A percentile compares a stretch with the other conserved stretches of the same genome.
These are phyloP conservation scores for Drosophila neutralis DNA, from an alignment of 2,888 invertebrate genomes.

Conservation along the genomic window DNA sequence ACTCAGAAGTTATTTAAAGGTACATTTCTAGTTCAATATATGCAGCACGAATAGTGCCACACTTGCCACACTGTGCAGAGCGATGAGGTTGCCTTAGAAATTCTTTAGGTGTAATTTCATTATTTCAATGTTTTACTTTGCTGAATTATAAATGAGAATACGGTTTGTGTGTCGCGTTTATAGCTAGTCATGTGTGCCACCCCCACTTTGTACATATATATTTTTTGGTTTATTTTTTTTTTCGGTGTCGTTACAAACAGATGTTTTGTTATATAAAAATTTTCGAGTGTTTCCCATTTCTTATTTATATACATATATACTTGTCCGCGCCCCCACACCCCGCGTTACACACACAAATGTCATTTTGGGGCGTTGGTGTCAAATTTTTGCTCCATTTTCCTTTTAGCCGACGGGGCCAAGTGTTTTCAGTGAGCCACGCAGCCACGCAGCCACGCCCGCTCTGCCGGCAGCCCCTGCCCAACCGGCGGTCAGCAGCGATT, in stretches of 20 bases:
- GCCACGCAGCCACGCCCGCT: conserved; percentile 38
- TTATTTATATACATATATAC: neutral
- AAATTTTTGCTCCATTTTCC: conserved; percentile 45
- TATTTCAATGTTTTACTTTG: conserved; percentile 78
- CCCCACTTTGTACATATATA: neutral
- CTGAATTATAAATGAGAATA: conserved; percentile 76
- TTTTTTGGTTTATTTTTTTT: conserved; percentile 4
- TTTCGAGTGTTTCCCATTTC: conserved; percentile 19
- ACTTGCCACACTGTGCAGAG: conserved; percentile 4
- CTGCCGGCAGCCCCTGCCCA: neutral
- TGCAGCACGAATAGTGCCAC: neutral
- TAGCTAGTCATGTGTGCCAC: conserved; percentile 66
- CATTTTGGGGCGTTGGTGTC: conserved; percentile 69
- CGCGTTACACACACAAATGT: conserved; percentile 34
- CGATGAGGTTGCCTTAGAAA: conserved; percentile 45
- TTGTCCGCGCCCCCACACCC: neutral
- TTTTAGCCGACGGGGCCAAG: conserved; percentile 45
- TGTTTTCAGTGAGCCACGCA: conserved; percentile 67
- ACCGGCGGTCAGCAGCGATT: conserved; percentile 40
- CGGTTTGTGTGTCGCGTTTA: conserved; percentile 49
- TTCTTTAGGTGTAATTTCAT: conserved; percentile 78
- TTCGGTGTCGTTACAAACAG: conserved; percentile 49
- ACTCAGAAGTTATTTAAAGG: neutral
- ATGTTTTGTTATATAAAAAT: conserved; percentile 59
- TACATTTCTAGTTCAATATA: neutral